Evolutionary conservation across 1,140 invertebrate species (phyloP).

Genomic region (Cyrtorhinus lividipennis): DNA sequence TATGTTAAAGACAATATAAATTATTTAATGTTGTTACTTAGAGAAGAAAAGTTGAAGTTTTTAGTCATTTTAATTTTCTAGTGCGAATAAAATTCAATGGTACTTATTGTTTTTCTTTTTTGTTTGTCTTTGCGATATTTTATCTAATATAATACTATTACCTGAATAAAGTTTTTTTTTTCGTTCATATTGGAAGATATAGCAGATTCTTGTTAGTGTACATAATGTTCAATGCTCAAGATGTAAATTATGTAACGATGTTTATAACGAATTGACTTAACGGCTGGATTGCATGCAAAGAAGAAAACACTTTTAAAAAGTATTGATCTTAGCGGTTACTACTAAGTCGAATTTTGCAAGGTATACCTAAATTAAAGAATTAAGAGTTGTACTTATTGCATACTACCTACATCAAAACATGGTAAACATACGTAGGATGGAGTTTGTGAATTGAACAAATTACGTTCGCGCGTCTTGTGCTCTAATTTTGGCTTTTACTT

Average conservation of each 20-base stretch:
- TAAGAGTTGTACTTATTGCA: background rate
- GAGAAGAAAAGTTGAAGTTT: conserved; percentile 18
- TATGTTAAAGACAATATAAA: conserved; percentile 22
- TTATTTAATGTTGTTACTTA: conserved; percentile 20
- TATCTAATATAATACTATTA: conserved; percentile 10
- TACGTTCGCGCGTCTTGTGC: no score
- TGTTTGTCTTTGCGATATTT: conserved; percentile 14
- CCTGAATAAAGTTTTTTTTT: background rate
- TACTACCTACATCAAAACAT: background rate
- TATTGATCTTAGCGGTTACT: background rate
- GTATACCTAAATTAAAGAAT: background rate
- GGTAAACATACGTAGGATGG: no score
- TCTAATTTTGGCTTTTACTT: no score
- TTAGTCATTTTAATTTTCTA: conserved; percentile 20
- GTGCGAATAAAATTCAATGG: conserved; percentile 16
- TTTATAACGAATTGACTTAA: background rate
- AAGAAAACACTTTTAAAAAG: background rate
- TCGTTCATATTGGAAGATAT: conserved; percentile 12
- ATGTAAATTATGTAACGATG: conserved; percentile 8
- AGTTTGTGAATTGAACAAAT: no score
- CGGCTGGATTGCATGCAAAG: background rate
- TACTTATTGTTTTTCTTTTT: conserved; percentile 12
- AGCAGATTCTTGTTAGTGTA: conserved; percentile 11
- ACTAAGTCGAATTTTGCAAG: background rate
- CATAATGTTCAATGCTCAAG: conserved; percentile 15